These are phyloP conservation scores for Halcyon smyrnensis DNA, from an alignment of 2,797 vertebrate genomes.

Conservation along the genomic window DNA sequence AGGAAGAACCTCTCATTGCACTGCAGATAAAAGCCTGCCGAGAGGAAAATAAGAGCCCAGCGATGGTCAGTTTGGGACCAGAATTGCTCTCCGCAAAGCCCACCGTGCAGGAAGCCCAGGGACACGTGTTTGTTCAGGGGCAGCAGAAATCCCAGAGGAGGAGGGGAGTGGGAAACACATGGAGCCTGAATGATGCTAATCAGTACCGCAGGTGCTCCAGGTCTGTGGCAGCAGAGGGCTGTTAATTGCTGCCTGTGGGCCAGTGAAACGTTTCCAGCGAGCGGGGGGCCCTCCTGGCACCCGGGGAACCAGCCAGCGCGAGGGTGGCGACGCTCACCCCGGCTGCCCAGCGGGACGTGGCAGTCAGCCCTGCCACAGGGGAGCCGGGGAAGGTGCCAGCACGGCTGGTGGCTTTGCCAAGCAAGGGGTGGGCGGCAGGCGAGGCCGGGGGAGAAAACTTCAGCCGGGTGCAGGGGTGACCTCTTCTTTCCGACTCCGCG, in stretches of 20 bases:
- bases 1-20: conserved; percentile 43
- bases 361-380: neutral
- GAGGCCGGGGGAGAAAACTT: neutral
- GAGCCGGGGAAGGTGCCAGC: neutral
- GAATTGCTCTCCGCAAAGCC: conserved; percentile 22
- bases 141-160: conserved; percentile 58
- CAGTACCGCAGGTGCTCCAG: conserved; percentile 61
- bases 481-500: neutral
- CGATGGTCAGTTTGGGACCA: conserved; percentile 7
- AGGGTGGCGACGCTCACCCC: rapidly evolving
- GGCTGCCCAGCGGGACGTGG: neutral
- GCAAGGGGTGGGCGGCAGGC: rapidly evolving
- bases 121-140: conserved; percentile 53
- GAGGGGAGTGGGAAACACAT: conserved; percentile 62
- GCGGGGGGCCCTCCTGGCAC: neutral
- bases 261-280: neutral
- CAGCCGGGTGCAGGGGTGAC: neutral
- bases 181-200: conserved; percentile 69
- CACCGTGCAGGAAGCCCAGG: neutral
- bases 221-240: conserved; percentile 1
- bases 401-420: neutral
- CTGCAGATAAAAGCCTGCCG: neutral
- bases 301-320: neutral
- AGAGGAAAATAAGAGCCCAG: conserved; percentile 14
- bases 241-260: conserved; percentile 67